Conservation (phyloP, 2,113 vertebrate species). For the Procavia capensis region DNA sequence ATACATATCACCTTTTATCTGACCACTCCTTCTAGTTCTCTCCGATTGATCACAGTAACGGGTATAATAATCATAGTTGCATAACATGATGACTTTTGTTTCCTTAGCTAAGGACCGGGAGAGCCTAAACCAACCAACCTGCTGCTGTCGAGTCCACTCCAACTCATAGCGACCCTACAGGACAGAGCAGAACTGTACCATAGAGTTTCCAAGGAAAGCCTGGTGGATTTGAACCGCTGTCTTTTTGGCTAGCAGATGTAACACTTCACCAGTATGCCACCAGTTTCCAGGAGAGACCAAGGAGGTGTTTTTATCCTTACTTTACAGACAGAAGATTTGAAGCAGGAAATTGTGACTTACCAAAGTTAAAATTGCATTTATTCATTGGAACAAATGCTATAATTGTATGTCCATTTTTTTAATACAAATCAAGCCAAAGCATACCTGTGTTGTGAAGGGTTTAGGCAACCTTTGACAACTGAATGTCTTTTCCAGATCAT, state of each 20-base stretch:
- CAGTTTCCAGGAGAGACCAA: not conserved
- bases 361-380: slow-evolving; percentile 24
- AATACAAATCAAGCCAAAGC: slow-evolving; percentile 37
- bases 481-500: not conserved
- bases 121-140: too few relatives aligned
- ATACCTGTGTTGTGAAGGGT: not conserved
- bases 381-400: not conserved
- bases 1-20: not conserved
- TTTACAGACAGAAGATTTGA: slow-evolving; percentile 28
- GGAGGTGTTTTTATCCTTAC: not conserved
- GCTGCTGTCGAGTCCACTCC: too few relatives aligned
- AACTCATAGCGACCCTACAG: too few relatives aligned
- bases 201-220: too few relatives aligned
- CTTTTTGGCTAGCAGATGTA: too few relatives aligned
- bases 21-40: not conserved
- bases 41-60: not conserved
- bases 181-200: too few relatives aligned
- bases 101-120: not conserved
- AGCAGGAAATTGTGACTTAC: slow-evolving; percentile 6
- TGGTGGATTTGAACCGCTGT: too few relatives aligned
- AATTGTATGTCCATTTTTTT: slow-evolving; percentile 33
- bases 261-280: too few relatives aligned
- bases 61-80: not conserved
- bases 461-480: not conserved
- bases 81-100: not conserved